These are phyloP conservation scores for Turdus rufiventris DNA, from an alignment of 2,113 vertebrate genomes.

Conservation along the genomic window DNA sequence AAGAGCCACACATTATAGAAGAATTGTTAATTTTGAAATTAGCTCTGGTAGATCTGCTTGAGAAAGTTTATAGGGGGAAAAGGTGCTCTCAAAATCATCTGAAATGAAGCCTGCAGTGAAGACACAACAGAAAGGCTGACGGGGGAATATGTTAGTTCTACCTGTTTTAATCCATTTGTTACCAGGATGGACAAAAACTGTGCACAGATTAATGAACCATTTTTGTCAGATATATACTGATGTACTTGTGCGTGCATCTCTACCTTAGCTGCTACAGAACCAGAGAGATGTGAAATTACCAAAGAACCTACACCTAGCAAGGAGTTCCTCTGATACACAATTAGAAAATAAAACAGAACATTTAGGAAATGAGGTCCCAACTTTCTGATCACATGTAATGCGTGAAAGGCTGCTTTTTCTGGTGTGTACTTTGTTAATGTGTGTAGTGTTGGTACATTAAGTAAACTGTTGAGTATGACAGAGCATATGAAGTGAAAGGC, in stretches of 20 bases:
- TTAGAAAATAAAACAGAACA: slow-evolving; percentile 36
- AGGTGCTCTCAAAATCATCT: neutral
- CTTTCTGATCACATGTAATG: neutral
- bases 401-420: slow-evolving; percentile 14
- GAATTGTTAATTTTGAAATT: slow-evolving; percentile 47
- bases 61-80: neutral
- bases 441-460: neutral
- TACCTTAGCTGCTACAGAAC: neutral
- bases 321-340: neutral
- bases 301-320: neutral
- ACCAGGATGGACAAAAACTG: neutral
- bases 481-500: neutral
- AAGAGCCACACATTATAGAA: neutral
- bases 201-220: slow-evolving; percentile 26
- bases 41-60: neutral
- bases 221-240: slow-evolving; percentile 2
- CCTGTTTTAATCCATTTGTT: slow-evolving; percentile 35
- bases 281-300: slow-evolving; percentile 18
- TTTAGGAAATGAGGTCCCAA: slow-evolving; percentile 21
- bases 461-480: neutral
- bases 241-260: neutral
- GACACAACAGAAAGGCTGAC: neutral
- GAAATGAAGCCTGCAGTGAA: slow-evolving; percentile 35
- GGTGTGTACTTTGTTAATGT: slow-evolving; percentile 24
- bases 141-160: slow-evolving; percentile 35